Evolutionary conservation across 2,797 vertebrate species (phyloP), one percentile per base, ranked within the genome.

Genomic region (Oreochromis grahami): DNA sequence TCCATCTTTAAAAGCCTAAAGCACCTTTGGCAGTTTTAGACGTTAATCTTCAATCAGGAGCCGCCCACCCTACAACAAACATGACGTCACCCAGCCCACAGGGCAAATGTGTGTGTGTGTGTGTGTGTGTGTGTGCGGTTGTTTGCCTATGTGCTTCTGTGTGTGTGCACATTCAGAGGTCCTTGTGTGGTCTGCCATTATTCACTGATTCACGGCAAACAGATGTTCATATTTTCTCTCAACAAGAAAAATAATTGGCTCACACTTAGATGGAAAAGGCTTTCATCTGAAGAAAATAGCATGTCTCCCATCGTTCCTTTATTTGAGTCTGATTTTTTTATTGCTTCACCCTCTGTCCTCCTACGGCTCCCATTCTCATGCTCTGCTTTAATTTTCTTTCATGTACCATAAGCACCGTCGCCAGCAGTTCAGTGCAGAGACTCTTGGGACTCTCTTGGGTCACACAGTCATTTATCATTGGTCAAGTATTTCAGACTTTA

Each of bases 181-280:
- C 70, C 55, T 84, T 78, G 58, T 80, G 77, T 21, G 24, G 10
- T 50, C 82, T 52, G 51, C 81, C 82, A 82, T 91, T 92, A 91
- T 90, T 89, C 88, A 87, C 58, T 70, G 76, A 93, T 91, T 94
- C 84, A 86, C 80, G 81, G 84, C 88, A 93, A 92, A 94, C 92
- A 94, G 91, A 93, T 95, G 92, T 87, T 93, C 90, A 88, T 86
- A 87, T 92, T 90, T 90, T 90, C 83, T 87, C 86, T 76, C 53
- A 79, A 88, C 84, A 87, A 91, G 78, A 80, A 91, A 91, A 92
- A 92, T 88, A 94, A 94, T 92, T 94, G 86, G 84, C 86, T 79
- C 83, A 65, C 81, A 89, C 83, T 90, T 77, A 24, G 79, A 92
- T 88, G 84, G 87, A 83, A 91, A 90, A 85, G 29, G 83, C 90